Conservation (phyloP, 2,888 invertebrate genomes). For the Synergus japonicus region DNA sequence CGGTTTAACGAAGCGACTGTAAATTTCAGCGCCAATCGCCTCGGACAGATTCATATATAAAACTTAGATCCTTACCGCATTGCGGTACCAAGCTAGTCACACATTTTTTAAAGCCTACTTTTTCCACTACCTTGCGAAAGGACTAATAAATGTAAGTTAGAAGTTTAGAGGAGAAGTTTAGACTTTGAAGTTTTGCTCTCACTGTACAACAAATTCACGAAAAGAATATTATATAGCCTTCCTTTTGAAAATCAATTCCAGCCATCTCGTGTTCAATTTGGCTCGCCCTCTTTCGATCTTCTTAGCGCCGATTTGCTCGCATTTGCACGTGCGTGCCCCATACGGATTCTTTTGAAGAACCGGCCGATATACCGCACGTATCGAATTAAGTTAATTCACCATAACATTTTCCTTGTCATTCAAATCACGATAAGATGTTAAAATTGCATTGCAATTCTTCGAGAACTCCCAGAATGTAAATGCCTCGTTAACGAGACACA, state of each 20-base stretch:
- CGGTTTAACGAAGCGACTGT: slow-evolving; percentile 71
- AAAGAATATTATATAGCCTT: background rate
- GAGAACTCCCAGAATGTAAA: slow-evolving; percentile 47
- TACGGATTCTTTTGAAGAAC: background rate
- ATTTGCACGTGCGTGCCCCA: background rate
- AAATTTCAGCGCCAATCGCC: slow-evolving; percentile 66
- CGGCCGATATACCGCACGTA: background rate
- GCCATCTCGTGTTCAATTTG: background rate
- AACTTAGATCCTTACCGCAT: slow-evolving; percentile 47
- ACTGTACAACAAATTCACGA: background rate
- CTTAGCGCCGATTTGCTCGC: background rate
- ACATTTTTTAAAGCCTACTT: background rate
- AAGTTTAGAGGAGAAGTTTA: no score
- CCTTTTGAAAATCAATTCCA: background rate
- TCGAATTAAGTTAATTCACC: background rate
- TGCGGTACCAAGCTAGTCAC: slow-evolving; percentile 29
- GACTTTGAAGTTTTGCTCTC: no score
- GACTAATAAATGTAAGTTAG: no score
- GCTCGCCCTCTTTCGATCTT: background rate
- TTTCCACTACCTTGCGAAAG: no score
- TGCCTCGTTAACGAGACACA: slow-evolving; percentile 46
- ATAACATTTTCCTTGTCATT: background rate
- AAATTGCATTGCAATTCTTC: slow-evolving; percentile 33
- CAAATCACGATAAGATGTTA: slow-evolving; percentile 6
- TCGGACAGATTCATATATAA: slow-evolving; percentile 56